Base-by-base conservation (phyloP, 2,797 vertebrate genomes). In the Astyanax mexicanus region DNA sequence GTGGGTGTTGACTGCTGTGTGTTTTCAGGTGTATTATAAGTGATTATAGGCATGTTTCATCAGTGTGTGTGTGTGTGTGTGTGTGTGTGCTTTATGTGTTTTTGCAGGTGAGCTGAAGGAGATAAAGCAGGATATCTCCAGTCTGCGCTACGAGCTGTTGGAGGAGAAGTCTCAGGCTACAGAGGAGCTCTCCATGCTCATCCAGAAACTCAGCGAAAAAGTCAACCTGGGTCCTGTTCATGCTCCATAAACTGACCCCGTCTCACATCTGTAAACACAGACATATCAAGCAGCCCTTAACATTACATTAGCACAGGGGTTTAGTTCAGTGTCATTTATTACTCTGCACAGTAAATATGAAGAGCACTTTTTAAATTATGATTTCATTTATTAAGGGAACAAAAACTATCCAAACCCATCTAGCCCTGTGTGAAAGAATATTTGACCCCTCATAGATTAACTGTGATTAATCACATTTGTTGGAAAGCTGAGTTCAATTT, bases 81-180 rank as follows among this genome's bases (percentile, higher is more conserved):
- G 29, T 32, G 29, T 32, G 29, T 32, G 29, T 32, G 69, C 0
- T 62, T 38, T 25, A n/a, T 23, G 37, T 54, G n/a, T n/a, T n/a
- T n/a, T n/a, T n/a, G 45, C 77, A 96, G 95, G 95, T 85, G 95
- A 96, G 89, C 79, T 96, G 64, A 96, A 96, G 84, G 95, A 96
- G 91, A 96, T 96, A 83, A 96, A 96, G 77, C 95, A 96, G 87
- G 95, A 96, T 75, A 96, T 96, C 79, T 96, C 95, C 79, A 96
- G 95, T 81, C 93, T 96, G 80, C 93, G 95, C 42, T 96, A 96
- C 0, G 95, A 96, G 83, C 93, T 96, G 54, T 72, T 96, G 84
- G 95, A 96, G 79, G 95, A 96, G 78, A 96, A 96, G 72, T 95
- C 94, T 72, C 94, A 96, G 85, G 94, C 94, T 1, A 95, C 94